Percentiles rank a stretch among this genome's conserved stretches.
phyloP scores from a whole-genome alignment of 1,140 invertebrate species.

The Drosophila saltans region DNA sequence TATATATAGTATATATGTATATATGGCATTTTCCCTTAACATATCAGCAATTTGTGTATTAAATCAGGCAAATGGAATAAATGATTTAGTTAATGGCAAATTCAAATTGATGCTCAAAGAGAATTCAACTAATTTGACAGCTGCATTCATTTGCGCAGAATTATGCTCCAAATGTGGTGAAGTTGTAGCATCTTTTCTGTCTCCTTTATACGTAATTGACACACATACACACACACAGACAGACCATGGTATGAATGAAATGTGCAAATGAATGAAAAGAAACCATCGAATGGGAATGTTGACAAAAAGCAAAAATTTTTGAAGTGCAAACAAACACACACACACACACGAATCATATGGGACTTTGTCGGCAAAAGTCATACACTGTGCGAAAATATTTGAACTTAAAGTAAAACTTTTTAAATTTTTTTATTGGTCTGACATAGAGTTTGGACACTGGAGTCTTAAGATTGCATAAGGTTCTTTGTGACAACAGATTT shows the following conservation, averaged over 20 bases:
- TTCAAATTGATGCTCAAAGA: conserved; percentile 21
- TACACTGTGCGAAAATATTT: neutral
- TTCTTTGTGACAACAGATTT: too few species aligned
- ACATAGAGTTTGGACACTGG: too few species aligned
- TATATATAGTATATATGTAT: conserved; percentile 12
- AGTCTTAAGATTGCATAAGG: too few species aligned
- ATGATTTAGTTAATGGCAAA: neutral
- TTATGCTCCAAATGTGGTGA: neutral
- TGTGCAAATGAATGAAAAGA: neutral
- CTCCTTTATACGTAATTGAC: conserved; percentile 43
- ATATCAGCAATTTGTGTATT: conserved; percentile 43
- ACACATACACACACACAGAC: conserved; percentile 2
- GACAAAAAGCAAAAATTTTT: neutral
- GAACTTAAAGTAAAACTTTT: too few species aligned
- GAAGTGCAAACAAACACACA: neutral
- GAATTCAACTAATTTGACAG: conserved; percentile 12
- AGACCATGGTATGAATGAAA: neutral
- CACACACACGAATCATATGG: neutral
- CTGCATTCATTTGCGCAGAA: neutral
- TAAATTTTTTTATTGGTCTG: too few species aligned
- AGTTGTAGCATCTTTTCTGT: neutral
- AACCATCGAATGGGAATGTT: neutral
- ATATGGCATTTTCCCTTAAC: conserved; percentile 37
- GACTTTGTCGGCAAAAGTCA: neutral
- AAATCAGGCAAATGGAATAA: neutral